Conservation (phyloP, 2,888 invertebrate genomes). For the Tipula unca region DNA sequence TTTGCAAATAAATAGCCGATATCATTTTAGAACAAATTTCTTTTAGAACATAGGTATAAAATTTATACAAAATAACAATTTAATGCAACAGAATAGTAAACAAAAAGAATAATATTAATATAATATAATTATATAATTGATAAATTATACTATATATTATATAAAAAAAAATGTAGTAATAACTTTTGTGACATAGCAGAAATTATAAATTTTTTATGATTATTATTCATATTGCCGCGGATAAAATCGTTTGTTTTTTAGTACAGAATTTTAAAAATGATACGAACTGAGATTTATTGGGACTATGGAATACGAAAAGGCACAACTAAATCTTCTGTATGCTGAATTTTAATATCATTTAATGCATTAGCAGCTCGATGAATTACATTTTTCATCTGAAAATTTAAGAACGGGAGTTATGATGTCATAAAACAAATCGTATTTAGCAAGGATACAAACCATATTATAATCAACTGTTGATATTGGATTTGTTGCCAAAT, state of each 20-base stretch:
- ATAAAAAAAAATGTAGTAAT: background rate
- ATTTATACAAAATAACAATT: background rate
- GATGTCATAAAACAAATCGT: background rate
- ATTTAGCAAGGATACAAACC: constrained; percentile 41
- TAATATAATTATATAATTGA: background rate
- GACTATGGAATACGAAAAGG: constrained; percentile 69
- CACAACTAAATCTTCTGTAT: constrained; percentile 83
- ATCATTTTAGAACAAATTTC: background rate
- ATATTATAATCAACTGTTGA: constrained; percentile 55
- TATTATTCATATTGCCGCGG: background rate
- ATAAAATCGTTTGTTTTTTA: background rate
- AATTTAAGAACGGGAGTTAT: constrained; percentile 28
- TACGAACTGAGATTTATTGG: background rate
- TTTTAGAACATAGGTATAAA: background rate
- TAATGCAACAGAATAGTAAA: background rate
- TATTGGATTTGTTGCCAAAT: constrained; percentile 55
- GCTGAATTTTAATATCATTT: constrained; percentile 72
- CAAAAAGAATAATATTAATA: background rate
- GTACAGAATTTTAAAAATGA: background rate
- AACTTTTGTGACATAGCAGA: background rate
- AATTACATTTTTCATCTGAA: constrained; percentile 62
- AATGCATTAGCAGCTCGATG: constrained; percentile 63
- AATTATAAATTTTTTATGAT: background rate
- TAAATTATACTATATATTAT: background rate
- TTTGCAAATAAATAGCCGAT: background rate